Evolutionary conservation across 2,888 invertebrate genomes (phyloP), one percentile per base, ranked within the genome.

Genomic region (Sarcophaga variegata): DNA sequence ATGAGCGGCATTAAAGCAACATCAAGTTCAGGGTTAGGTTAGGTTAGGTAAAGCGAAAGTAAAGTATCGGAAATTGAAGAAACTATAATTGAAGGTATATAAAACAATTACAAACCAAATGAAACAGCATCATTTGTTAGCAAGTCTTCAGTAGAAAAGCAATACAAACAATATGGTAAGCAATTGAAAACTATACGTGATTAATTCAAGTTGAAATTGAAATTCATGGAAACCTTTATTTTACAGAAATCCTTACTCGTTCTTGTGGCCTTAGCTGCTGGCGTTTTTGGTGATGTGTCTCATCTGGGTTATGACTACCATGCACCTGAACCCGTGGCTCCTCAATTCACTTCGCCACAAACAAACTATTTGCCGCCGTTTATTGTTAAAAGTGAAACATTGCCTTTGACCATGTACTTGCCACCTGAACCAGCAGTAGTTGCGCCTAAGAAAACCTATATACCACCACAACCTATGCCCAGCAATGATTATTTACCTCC

Each of bases 251-350:
- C 66, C 6, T 14, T 85, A 4, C 12, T 88, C 22, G 22, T 86
- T 66, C 62, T n/a, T 0, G 22, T 88, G 45, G 81, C 77, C 37
- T 69, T 86, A 20, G 27, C 22, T 22, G 82, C 74, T 22, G 25
- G 5, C 12, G 87, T 62, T 22, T 64, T 45, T 6, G 86, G 72
- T 2, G 88, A 88, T 82, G 88, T 88, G 10, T 84, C 88, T 12
- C 81, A 87, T 67, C 78, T 88, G 80, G 88, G 88, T 10, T 88
- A 87, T 63, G 74, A 83, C n/a, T 88, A 88, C 59, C 74, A 83
- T 2, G 67, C 70, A 14, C 84, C 83, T 60, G 66, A 59, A 11
- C 72, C 63, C 0, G 64, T 64, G 49, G 20, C 47, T 17, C 62
- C 37, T 14, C 25, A 62, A 49, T 17, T 62, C 2, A 11, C 47